A percentile compares a stretch with the other conserved stretches of the same genome.
Conservation (phyloP, 1,140 invertebrate species). For the Telenomus remus region DNA sequence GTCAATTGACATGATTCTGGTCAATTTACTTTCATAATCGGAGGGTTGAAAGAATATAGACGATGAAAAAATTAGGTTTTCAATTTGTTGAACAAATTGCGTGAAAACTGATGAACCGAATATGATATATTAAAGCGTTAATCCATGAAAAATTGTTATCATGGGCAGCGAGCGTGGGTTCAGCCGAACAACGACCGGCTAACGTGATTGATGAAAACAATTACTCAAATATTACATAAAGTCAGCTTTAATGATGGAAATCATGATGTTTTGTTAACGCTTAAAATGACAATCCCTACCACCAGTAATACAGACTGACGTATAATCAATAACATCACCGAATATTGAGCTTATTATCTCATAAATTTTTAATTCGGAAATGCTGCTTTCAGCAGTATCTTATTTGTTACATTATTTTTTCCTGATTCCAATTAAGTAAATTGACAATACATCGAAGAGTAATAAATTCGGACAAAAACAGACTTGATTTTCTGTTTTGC, state of each 20-base stretch:
- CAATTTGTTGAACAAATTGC: conserved; percentile 31
- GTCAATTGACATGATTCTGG: conserved; percentile 6
- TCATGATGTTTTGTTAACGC: conserved; percentile 9
- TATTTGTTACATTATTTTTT: too few species aligned
- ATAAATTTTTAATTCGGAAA: too few species aligned
- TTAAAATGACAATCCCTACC: not conserved
- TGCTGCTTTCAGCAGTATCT: too few species aligned
- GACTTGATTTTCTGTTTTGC: too few species aligned
- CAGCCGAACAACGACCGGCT: conserved; percentile 1
- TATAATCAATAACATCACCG: conserved; percentile 19
- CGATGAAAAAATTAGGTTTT: conserved; percentile 32
- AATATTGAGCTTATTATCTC: conserved; percentile 6
- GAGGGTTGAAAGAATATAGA: conserved; percentile 20
- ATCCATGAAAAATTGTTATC: conserved; percentile 18
- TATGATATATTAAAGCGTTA: conserved; percentile 20
- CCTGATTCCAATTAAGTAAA: too few species aligned
- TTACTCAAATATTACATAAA: conserved; percentile 8
- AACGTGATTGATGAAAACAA: conserved; percentile 20
- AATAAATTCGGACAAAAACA: too few species aligned
- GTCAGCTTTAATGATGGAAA: conserved; percentile 21
- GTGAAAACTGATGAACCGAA: conserved; percentile 13
- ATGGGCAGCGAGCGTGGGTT: not conserved
- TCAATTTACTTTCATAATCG: conserved; percentile 37
- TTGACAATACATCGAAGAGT: too few species aligned
- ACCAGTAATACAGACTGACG: conserved; percentile 20